A percentile compares a stretch with the other conserved stretches of the same genome.
Evolutionary conservation across 2,888 invertebrate genomes (phyloP).

Genomic region (Temnothorax rugatulus): DNA sequence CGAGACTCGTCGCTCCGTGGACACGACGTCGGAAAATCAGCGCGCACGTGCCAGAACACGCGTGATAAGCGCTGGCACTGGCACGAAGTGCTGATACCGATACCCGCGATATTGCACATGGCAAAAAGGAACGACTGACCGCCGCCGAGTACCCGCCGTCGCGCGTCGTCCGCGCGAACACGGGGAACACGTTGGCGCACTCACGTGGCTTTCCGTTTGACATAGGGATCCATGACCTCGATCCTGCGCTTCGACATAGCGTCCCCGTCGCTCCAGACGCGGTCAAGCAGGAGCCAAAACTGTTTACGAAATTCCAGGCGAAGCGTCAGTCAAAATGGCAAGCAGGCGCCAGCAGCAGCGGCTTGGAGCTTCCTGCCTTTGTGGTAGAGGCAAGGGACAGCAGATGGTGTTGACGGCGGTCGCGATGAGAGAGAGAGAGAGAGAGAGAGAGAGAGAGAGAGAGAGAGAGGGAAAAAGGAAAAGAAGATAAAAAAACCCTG

Average conservation of each 20-base stretch:
- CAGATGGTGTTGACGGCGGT: constrained; percentile 61
- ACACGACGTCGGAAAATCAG: not conserved
- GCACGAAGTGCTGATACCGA: not conserved
- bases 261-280: constrained; percentile 64
- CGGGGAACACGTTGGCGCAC: constrained; percentile 75
- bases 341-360: constrained; percentile 73
- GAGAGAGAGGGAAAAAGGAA: not conserved
- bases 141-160: not conserved
- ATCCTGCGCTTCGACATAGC: constrained; percentile 94
- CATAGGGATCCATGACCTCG: constrained; percentile 94
- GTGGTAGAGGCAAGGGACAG: constrained; percentile 45
- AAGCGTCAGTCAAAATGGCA: constrained; percentile 85
- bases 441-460: not conserved
- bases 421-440: not conserved
- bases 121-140: constrained; percentile 47
- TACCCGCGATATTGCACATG: constrained; percentile 74
- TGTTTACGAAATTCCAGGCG: constrained; percentile 76
- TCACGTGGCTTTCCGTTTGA: constrained; percentile 91
- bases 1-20: not conserved
- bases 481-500: too few relatives aligned
- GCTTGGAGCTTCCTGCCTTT: constrained; percentile 61
- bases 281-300: constrained; percentile 67
- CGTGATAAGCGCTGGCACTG: constrained; percentile 56
- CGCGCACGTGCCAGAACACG: too few relatives aligned
- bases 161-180: not conserved